Conservation (phyloP, 2,888 invertebrate genomes). For the Acrobasis repandana region DNA sequence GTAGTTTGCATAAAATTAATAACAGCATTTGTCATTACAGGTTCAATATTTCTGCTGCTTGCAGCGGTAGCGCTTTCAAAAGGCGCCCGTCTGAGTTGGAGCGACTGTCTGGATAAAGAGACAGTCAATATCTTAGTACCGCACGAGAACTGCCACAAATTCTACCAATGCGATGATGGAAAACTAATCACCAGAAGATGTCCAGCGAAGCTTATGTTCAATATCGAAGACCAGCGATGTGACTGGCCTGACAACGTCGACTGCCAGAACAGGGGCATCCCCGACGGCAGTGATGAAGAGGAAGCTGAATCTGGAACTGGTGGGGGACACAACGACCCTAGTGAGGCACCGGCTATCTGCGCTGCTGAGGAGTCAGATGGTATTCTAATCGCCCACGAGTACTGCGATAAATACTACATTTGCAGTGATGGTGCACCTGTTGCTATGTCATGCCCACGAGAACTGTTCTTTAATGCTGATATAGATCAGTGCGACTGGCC, state of each 20-base stretch:
- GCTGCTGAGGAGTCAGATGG: conserved; percentile 40
- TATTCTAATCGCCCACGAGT: conserved; percentile 45
- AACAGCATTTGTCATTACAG: conserved; percentile 25
- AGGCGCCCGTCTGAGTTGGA: conserved; percentile 13
- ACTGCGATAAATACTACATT: conserved; percentile 18
- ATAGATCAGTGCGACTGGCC: conserved; percentile 51
- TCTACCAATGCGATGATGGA: conserved; percentile 46
- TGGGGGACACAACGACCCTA: conserved; percentile 34
- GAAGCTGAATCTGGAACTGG: conserved; percentile 24
- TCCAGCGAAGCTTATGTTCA: conserved; percentile 37
- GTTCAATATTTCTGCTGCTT: conserved; percentile 28
- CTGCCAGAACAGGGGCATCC: conserved; percentile 30
- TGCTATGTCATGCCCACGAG: conserved; percentile 36
- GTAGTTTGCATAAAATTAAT: background rate
- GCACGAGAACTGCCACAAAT: conserved; percentile 44
- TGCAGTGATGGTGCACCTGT: conserved; percentile 44
- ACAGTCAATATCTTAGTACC: conserved; percentile 36
- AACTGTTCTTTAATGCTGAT: conserved; percentile 43
- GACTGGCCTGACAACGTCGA: conserved; percentile 45
- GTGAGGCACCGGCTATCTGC: conserved; percentile 41
- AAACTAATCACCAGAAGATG: conserved; percentile 40
- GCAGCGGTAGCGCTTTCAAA: conserved; percentile 29
- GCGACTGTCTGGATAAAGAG: conserved; percentile 34
- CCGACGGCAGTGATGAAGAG: conserved; percentile 21
- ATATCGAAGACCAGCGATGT: conserved; percentile 39